Conservation (phyloP, 2,113 vertebrate genomes). For the Chloropsis hardwickii region DNA sequence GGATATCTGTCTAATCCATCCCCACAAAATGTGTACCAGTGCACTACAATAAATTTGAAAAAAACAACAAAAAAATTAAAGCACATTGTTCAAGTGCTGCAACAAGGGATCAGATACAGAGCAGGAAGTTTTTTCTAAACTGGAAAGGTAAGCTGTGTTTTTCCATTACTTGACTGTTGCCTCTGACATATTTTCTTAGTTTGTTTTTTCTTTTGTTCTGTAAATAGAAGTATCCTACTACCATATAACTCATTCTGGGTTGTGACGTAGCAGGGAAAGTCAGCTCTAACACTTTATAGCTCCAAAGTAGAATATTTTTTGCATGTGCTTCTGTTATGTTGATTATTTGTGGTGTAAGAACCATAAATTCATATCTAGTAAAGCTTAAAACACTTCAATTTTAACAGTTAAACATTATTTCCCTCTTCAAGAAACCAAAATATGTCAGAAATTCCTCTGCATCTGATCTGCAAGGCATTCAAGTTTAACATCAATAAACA, state of each 20-base stretch:
- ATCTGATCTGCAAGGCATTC: not conserved
- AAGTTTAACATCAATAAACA: not conserved
- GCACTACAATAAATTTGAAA: not conserved
- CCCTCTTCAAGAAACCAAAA: not conserved
- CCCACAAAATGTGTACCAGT: not conserved
- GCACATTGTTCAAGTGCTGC: not conserved
- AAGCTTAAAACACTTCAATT: not conserved
- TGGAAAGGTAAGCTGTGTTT: not conserved
- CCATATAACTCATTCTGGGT: conserved; percentile 11
- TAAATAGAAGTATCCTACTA: conserved; percentile 7
- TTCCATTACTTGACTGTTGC: not conserved
- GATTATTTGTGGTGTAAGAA: not conserved
- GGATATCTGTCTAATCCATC: not conserved
- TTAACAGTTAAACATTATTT: conserved; percentile 1
- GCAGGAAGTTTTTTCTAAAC: not conserved
- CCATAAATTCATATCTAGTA: not conserved
- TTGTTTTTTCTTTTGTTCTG: not conserved
- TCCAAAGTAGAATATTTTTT: conserved; percentile 8
- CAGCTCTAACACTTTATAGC: not conserved
- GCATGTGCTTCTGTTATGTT: not conserved
- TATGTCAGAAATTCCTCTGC: not conserved
- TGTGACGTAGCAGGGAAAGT: not conserved
- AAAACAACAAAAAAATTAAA: not conserved
- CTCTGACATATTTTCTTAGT: not conserved
- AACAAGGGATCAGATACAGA: not conserved